Evolutionary conservation across 2,888 invertebrate genomes (phyloP), one percentile per base, ranked within the genome.

Genomic region (Machimus rusticus): DNA sequence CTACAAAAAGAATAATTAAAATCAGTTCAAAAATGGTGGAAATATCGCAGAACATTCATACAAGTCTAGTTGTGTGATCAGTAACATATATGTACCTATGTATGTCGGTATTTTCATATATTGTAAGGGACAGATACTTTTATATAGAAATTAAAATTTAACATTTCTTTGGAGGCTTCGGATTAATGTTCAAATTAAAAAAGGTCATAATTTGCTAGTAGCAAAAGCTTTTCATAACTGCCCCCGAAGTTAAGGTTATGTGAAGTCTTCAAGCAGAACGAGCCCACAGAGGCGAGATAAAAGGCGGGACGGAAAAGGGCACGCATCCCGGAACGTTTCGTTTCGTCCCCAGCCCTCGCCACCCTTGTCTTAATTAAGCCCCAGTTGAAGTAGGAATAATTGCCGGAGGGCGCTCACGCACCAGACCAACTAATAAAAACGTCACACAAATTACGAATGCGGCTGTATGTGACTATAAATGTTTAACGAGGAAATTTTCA

Each of bases 401-500:
- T 74, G 37, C 85, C 46, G 74, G 46, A 85, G 51, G 74, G 85
- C 23, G 74, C 74, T 46, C 74, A 85, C 74, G 74, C 85, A 74
- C 74, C 74, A 85, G 39, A 74, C 85, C 37, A 46, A 74, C 74
- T 85, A 85, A 85, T 85, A 85, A 74, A 85, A 85, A 85, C 14
- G 85, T 85, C 85, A 85, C 85, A 85, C 74, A 74, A 85, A 85
- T 74, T 85, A 74, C 74, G 57, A 85, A 85, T 85, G 85, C 66
- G 85, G 85, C 46, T 74, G 85, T 85, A 46, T 85, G 85, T 85
- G 85, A 85, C 85, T 74, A 85, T 85, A 85, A 85, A 85, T 85
- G 85, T 74, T 85, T 85, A 85, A 85, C 85, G 85, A 85, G 85
- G 43, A 85, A 85, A 85, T 85, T 85, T 85, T 85, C 85, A 74